These are phyloP conservation scores for Macaca mulatta DNA, from an alignment of 2,113 vertebrate genomes.

Conservation along the genomic window DNA sequence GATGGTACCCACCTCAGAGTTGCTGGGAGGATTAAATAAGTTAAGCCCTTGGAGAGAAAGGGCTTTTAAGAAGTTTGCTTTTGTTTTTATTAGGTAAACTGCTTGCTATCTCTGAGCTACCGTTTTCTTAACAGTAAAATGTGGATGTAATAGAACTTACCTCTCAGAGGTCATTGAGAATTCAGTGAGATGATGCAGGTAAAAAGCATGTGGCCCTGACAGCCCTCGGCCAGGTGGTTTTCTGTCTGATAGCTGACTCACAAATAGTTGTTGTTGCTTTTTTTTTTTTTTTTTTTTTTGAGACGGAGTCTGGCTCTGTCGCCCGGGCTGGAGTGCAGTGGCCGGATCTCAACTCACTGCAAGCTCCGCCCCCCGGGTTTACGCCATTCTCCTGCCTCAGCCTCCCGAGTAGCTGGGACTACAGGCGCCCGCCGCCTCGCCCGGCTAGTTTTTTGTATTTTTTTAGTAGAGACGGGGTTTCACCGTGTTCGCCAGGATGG, in stretches of 20 bases:
- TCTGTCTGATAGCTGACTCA: constrained; percentile 19
- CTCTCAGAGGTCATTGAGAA: background rate
- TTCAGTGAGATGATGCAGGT: background rate
- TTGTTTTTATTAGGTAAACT: constrained; percentile 13
- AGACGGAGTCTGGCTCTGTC: no score
- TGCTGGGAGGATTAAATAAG: background rate
- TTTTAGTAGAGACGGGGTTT: no score
- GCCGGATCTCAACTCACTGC: no score
- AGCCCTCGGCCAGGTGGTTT: background rate
- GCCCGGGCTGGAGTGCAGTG: no score
- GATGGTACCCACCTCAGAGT: background rate
- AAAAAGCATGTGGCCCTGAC: background rate
- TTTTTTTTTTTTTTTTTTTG: no score
- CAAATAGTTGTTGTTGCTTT: background rate
- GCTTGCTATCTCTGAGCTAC: background rate
- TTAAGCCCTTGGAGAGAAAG: constrained; percentile 12
- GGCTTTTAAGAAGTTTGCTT: background rate
- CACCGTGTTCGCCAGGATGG: no score
- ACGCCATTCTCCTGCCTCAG: no score
- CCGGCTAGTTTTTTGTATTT: no score
- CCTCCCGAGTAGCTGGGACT: no score
- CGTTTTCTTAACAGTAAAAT: constrained; percentile 19
- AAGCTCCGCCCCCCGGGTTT: no score
- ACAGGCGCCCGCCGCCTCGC: no score
- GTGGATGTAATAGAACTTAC: background rate